Percentiles rank a stretch among this genome's conserved stretches.
phyloP scores from a whole-genome alignment of 2,113 vertebrate genomes.

The Centropus unirufus region DNA sequence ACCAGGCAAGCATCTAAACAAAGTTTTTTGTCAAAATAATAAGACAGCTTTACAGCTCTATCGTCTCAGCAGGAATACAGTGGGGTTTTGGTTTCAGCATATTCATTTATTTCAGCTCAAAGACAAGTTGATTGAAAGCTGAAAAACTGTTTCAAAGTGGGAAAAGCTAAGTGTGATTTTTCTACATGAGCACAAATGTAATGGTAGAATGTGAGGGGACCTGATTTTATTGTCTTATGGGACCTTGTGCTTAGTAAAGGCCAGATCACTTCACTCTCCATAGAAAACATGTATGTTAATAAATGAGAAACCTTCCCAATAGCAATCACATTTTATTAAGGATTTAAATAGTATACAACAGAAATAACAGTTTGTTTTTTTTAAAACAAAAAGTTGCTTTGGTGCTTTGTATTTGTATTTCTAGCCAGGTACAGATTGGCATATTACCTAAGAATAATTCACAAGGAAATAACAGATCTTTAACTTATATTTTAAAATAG shows the following conservation, averaged over 20 bases:
- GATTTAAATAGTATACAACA: neutral
- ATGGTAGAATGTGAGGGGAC: neutral
- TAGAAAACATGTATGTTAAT: neutral
- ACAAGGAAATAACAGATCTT: neutral
- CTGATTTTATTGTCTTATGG: neutral
- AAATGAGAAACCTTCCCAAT: neutral
- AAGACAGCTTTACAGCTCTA: conserved; percentile 29
- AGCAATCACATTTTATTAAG: neutral
- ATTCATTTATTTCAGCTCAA: neutral
- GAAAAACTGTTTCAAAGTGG: conserved; percentile 6
- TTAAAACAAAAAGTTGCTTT: neutral
- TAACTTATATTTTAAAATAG: neutral
- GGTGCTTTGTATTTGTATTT: neutral
- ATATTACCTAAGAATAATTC: neutral
- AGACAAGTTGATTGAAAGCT: conserved; percentile 30
- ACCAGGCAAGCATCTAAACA: neutral
- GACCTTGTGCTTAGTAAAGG: neutral
- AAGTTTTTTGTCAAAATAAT: conserved; percentile 25
- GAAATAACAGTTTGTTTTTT: neutral
- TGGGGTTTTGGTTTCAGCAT: neutral
- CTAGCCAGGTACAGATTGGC: neutral
- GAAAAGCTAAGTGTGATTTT: neutral
- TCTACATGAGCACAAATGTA: neutral
- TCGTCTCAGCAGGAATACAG: conserved; percentile 7
- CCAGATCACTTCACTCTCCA: neutral